These are phyloP conservation scores for Catajapyx aquilonaris DNA, from an alignment of 1,140 invertebrate genomes.

Conservation along the genomic window DNA sequence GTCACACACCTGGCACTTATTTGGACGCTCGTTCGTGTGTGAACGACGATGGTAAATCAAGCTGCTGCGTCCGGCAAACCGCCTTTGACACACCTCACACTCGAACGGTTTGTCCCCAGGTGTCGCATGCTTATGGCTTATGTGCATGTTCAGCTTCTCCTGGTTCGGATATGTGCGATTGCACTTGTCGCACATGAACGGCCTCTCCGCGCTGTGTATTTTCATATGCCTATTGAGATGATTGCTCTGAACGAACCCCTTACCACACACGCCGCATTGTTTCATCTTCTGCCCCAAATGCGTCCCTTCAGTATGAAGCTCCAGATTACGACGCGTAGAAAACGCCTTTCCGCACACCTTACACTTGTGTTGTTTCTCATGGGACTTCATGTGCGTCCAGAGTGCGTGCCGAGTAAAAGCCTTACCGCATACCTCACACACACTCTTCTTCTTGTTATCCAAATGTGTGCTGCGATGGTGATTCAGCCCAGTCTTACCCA, in stretches of 20 bases:
- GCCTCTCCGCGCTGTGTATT: conserved; percentile 28
- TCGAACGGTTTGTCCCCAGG: conserved; percentile 11
- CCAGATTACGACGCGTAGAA: conserved; percentile 2
- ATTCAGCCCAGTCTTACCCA: conserved; percentile 9
- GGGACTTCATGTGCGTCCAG: conserved; percentile 9
- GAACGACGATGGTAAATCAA: conserved; percentile 10
- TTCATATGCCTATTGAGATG: conserved; percentile 36
- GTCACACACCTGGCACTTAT: conserved; percentile 12
- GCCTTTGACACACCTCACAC: conserved; percentile 68
- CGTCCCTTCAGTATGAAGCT: conserved; percentile 4
- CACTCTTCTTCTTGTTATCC: conserved; percentile 2
- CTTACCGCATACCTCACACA: conserved; percentile 13
- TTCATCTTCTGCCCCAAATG: conserved; percentile 7
- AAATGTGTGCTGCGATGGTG: conserved; percentile 8
- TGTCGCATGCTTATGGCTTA: conserved; percentile 6
- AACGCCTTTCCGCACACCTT: conserved; percentile 6
- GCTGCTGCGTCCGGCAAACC: conserved; percentile 34
- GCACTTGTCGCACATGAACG: conserved; percentile 21
- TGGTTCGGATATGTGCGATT: conserved; percentile 6
- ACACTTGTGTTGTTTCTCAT: conserved; percentile 6
- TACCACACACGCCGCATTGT: conserved; percentile 25
- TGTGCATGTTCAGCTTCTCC: conserved; percentile 8
- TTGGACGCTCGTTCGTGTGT: conserved; percentile 13
- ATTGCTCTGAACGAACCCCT: conserved; percentile 26
- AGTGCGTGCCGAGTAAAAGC: conserved; percentile 10